Percentiles rank a stretch among this genome's conserved stretches.
These are phyloP conservation scores for Melanargia galathea DNA, from an alignment of 2,888 invertebrate species.

Conservation along the genomic window DNA sequence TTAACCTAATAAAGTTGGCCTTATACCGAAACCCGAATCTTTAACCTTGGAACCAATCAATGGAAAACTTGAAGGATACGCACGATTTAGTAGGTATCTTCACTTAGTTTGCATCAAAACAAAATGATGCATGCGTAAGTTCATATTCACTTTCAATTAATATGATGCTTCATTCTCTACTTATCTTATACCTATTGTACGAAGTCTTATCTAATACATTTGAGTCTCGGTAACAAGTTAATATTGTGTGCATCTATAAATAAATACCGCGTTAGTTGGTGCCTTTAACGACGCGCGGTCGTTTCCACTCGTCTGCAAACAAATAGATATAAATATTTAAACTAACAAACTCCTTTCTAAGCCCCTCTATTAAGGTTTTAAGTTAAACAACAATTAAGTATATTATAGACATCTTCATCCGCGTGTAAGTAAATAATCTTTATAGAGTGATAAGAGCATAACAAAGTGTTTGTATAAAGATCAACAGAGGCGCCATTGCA, in stretches of 20 bases:
- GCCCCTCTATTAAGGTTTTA: constrained; percentile 43
- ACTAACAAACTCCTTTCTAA: constrained; percentile 48
- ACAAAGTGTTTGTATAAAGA: constrained; percentile 43
- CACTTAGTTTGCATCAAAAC: no score
- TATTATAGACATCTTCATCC: constrained; percentile 41
- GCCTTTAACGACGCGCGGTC: constrained; percentile 36
- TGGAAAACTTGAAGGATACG: no score
- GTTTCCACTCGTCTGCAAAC: constrained; percentile 57
- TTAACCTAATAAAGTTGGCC: no score
- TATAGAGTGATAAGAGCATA: constrained; percentile 47
- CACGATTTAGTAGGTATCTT: no score
- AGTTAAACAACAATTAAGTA: constrained; percentile 44
- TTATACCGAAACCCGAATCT: no score
- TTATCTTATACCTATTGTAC: background rate
- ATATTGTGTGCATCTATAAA: background rate
- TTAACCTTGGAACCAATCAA: no score
- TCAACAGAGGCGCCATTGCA: constrained; percentile 50
- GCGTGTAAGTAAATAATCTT: constrained; percentile 28
- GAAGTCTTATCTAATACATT: background rate
- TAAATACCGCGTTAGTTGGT: background rate
- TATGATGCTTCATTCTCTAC: background rate
- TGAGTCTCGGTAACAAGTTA: background rate
- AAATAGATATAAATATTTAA: constrained; percentile 49
- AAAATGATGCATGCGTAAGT: no score
- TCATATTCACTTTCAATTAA: background rate